phyloP scores from a whole-genome alignment of 2,888 invertebrate species.

The Polia nebulosa region DNA sequence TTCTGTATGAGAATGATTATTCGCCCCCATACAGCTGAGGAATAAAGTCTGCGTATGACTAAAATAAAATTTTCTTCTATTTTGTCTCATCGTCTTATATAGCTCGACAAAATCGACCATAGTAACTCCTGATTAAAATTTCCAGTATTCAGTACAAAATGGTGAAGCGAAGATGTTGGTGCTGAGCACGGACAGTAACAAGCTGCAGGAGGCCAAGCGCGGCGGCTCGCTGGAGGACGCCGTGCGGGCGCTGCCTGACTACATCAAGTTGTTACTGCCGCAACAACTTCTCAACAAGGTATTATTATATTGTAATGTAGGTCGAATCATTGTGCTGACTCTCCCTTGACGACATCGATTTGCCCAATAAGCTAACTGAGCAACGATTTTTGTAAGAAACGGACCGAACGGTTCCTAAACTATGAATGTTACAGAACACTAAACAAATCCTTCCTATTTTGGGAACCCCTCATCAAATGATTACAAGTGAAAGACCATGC shows the following conservation, averaged over 20 bases:
- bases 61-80: background rate
- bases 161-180: conserved; percentile 88
- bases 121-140: conserved; percentile 27
- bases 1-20: background rate
- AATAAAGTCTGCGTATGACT: background rate
- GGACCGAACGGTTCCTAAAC: too few species aligned
- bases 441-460: too few species aligned
- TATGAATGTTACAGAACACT: too few species aligned
- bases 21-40: too few species aligned
- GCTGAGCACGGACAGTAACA: conserved; percentile 86
- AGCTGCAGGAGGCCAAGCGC: conserved; percentile 80
- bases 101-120: background rate
- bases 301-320: background rate
- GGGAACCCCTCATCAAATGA: too few species aligned
- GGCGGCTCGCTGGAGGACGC: conserved; percentile 85
- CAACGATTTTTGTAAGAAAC: too few species aligned
- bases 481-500: too few species aligned
- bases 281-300: conserved; percentile 85
- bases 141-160: conserved; percentile 87
- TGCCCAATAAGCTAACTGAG: too few species aligned
- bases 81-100: background rate
- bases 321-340: too few species aligned
- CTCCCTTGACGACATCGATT: too few species aligned
- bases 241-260: conserved; percentile 86
- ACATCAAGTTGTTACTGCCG: conserved; percentile 86